Conservation (phyloP, 1,140 invertebrate species). For the Leptinotarsa undecemlineata region DNA sequence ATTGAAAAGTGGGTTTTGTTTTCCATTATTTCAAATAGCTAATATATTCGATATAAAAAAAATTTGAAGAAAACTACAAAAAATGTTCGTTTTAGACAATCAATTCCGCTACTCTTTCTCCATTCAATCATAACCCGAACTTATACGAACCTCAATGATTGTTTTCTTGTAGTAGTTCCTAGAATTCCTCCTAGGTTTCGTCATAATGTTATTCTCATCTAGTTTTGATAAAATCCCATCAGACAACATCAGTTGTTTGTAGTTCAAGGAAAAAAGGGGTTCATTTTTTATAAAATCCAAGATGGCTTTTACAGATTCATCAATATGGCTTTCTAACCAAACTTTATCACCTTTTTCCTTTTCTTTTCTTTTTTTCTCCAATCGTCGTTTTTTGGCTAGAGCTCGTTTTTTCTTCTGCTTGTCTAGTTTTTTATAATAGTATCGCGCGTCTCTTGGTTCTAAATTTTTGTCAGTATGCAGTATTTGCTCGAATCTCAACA, state of each 20-base stretch:
- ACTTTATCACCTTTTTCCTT: constrained; percentile 30
- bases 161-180: constrained; percentile 39
- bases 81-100: too few relatives aligned
- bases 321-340: constrained; percentile 36
- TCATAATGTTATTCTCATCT: constrained; percentile 26
- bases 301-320: constrained; percentile 30
- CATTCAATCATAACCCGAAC: neutral
- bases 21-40: too few relatives aligned
- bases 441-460: constrained; percentile 38
- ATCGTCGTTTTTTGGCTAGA: constrained; percentile 26
- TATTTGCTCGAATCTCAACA: constrained; percentile 41
- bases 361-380: constrained; percentile 28
- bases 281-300: constrained; percentile 40
- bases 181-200: constrained; percentile 38
- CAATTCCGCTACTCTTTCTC: neutral
- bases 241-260: constrained; percentile 45
- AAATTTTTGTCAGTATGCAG: constrained; percentile 43
- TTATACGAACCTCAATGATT: constrained; percentile 35
- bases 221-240: constrained; percentile 40
- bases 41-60: too few relatives aligned
- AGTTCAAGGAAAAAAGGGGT: constrained; percentile 40
- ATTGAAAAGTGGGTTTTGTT: too few relatives aligned
- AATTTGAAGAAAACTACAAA: neutral
- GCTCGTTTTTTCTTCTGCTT: constrained; percentile 31
- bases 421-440: constrained; percentile 44